phyloP scores from a whole-genome alignment of 2,888 invertebrate genomes.

The Rhabditophanes sp. region DNA sequence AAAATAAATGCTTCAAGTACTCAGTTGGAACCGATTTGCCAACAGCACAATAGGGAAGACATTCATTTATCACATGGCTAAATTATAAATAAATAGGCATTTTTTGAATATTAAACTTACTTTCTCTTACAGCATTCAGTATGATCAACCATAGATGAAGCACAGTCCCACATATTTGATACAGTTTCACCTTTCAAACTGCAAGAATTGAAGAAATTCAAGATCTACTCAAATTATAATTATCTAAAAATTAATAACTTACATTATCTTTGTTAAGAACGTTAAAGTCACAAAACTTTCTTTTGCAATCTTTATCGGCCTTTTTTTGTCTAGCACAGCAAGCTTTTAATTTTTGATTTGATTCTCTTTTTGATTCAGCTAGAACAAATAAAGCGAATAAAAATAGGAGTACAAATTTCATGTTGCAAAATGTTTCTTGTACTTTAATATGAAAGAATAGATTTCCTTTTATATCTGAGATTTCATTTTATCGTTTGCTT shows the following conservation, averaged over 20 bases:
- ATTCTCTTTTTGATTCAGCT: conserved; percentile 18
- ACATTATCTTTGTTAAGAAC: conserved; percentile 32
- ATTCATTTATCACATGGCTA: conserved; percentile 24
- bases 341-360: conserved; percentile 29
- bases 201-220: conserved; percentile 28
- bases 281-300: conserved; percentile 34
- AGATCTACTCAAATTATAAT: conserved; percentile 16
- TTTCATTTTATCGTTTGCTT: no score
- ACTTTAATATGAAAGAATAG: no score
- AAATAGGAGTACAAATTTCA: no score
- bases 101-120: conserved; percentile 12
- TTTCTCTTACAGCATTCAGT: conserved; percentile 34
- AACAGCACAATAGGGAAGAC: conserved; percentile 29
- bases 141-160: conserved; percentile 30
- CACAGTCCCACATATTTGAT: conserved; percentile 36
- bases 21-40: conserved; percentile 23
- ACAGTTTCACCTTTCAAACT: conserved; percentile 30
- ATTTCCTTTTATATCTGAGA: no score
- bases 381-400: no score
- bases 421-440: no score
- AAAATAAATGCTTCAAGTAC: conserved; percentile 33
- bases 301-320: conserved; percentile 34
- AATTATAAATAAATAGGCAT: no score
- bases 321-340: conserved; percentile 36
- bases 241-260: no score